phyloP scores from a whole-genome alignment of 2,113 vertebrate genomes.

The Octodon degus region DNA sequence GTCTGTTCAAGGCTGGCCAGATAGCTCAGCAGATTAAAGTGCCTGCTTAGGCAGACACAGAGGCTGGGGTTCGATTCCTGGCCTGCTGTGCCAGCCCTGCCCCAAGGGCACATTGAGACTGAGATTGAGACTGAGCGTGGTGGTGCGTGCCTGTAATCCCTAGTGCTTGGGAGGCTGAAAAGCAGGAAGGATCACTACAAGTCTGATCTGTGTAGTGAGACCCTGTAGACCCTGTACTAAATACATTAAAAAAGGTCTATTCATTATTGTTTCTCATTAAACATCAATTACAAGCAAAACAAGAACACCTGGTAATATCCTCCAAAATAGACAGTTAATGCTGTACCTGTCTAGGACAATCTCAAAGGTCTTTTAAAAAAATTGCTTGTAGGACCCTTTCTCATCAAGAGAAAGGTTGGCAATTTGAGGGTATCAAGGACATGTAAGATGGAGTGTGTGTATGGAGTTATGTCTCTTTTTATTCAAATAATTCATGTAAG shows the following conservation, averaged over 20 bases:
- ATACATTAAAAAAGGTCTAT: background rate
- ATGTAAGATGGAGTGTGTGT: constrained; percentile 20
- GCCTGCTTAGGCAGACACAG: too few species aligned
- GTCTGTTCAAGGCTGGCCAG: too few species aligned
- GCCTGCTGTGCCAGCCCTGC: too few species aligned
- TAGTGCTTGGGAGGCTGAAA: too few species aligned
- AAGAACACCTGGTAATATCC: constrained; percentile 5
- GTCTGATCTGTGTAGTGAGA: too few species aligned
- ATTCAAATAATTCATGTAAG: background rate
- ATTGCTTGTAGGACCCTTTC: background rate
- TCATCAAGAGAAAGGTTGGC: background rate
- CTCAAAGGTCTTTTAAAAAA: background rate
- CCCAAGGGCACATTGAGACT: too few species aligned
- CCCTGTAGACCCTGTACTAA: too few species aligned
- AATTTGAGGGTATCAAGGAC: background rate
- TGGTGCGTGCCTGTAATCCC: too few species aligned
- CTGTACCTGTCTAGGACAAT: background rate
- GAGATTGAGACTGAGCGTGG: too few species aligned
- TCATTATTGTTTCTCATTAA: background rate
- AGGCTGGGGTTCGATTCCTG: too few species aligned
- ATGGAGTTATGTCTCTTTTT: background rate
- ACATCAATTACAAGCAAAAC: constrained; percentile 39
- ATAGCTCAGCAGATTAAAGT: too few species aligned
- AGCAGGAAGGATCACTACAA: too few species aligned
- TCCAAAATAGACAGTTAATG: background rate